Conservation (phyloP, 1,140 invertebrate genomes). For the Notospermus geniculatus region DNA sequence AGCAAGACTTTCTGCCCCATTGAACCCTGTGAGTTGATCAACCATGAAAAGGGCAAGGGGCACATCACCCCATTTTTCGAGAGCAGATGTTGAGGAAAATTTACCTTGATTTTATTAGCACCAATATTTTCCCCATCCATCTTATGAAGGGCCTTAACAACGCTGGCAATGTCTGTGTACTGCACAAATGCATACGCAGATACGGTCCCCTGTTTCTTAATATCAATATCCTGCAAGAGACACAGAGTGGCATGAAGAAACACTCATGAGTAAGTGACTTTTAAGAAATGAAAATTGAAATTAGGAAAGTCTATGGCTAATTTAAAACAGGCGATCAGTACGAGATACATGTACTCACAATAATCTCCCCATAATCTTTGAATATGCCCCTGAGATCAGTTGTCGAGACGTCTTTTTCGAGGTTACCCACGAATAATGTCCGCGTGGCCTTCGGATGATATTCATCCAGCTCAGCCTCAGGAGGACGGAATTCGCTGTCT, state of each 20-base stretch:
- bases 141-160: conserved; percentile 88
- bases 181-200: conserved; percentile 94
- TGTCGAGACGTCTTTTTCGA: conserved; percentile 90
- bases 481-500: conserved; percentile 85
- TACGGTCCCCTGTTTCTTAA: conserved; percentile 78
- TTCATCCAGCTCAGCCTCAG: conserved; percentile 91
- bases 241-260: not conserved
- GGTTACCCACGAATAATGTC: conserved; percentile 84
- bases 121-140: conserved; percentile 93
- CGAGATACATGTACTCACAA: conserved; percentile 63
- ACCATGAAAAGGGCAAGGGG: too few species aligned
- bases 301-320: too few species aligned
- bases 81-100: not conserved
- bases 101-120: conserved; percentile 70
- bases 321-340: conserved; percentile 1
- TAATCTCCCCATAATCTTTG: conserved; percentile 92
- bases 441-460: conserved; percentile 91
- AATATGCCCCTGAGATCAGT: conserved; percentile 86
- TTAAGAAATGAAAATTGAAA: too few species aligned
- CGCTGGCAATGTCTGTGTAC: conserved; percentile 91
- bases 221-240: conserved; percentile 79
- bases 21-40: too few species aligned
- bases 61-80: too few species aligned
- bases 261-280: too few species aligned
- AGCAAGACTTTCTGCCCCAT: too few species aligned